Evolutionary conservation across 2,797 vertebrate species (phyloP), one percentile per base, ranked within the genome.

Genomic region (Lateolabrax maculatus): DNA sequence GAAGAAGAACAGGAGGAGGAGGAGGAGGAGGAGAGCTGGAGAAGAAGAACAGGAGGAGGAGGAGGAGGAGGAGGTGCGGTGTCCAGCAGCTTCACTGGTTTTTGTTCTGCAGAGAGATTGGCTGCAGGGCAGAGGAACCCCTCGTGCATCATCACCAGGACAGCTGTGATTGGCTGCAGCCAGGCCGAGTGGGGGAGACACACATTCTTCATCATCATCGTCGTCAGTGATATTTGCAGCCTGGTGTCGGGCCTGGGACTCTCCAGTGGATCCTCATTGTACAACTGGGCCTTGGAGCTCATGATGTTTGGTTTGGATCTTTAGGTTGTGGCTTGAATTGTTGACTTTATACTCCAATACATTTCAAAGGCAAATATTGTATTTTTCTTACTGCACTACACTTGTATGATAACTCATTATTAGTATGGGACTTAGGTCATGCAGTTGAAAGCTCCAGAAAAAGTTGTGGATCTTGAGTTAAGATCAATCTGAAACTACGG

Each of bases 81-180:
- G n/a, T n/a, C n/a, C 2, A 0, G 19, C 3, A 3, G n/a, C 52
- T 36, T 57, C 58, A 57, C 39, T 0, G 34, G 69, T 55, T 63
- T 75, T 43, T 48, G n/a, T 36, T 63, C 73, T 64, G 62, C 43
- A 56, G 73, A 46, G 36, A 34, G 63, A 60, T 18, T 34, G 36
- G 66, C 66, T 53, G 66, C 58, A 60, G 57, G 48, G 13, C 37
- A 8, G 29, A 61, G 53, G 61, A 71, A 67, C 7, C 53, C 48
- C 48, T 55, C 62, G 63, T 13, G 29, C 72, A 72, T 76, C 72
- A 72, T 71, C 62, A 51, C 6, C 63, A 43, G 25, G 13, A 41
- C 39, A 36, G 65, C 74, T 51, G 53, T 25, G 77, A 84, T 71
- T 81, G 83, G 83, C 74, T 58, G 61, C 25, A 9, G 53, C 23